Conservation (phyloP, 2,797 vertebrate genomes). For the Euphonia xanthogaster region DNA sequence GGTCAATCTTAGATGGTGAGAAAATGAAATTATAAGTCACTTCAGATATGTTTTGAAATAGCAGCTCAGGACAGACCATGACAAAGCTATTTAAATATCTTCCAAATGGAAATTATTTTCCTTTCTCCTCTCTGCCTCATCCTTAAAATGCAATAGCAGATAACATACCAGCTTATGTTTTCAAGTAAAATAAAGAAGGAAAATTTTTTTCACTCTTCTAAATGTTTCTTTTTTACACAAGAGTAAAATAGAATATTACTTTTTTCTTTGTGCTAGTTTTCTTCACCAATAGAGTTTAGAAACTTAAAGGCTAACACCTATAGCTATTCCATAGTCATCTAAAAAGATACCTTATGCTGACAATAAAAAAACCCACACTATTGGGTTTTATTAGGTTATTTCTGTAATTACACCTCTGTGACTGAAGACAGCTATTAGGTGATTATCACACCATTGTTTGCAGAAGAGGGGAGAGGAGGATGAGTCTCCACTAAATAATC, state of each 20-base stretch:
- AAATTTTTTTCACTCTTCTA: not conserved
- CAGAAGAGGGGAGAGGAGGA: not conserved
- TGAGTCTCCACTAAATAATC: not conserved
- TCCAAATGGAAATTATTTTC: slow-evolving; percentile 30
- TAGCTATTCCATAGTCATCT: not conserved
- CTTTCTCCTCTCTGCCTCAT: not conserved
- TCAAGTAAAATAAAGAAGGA: not conserved
- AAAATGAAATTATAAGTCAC: not conserved
- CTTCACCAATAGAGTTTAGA: not conserved
- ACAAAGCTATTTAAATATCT: not conserved
- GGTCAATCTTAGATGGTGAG: not conserved
- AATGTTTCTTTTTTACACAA: not conserved
- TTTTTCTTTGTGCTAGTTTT: not conserved
- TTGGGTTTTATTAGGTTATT: not conserved
- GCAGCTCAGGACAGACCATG: not conserved
- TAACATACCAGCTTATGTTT: not conserved
- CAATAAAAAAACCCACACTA: not conserved
- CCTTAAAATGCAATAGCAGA: not conserved
- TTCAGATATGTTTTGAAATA: not conserved
- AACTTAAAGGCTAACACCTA: not conserved
- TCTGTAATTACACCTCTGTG: not conserved
- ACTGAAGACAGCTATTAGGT: not conserved
- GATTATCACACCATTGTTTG: not conserved
- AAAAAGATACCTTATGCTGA: not conserved
- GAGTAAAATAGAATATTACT: not conserved